phyloP scores from a whole-genome alignment of 2,113 vertebrate species.

The human region GRCh38 chr4:17797001-17797500 shows the following conservation, averaged over 20 bases:
- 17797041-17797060: background rate
- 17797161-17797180: background rate
- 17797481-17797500: background rate
- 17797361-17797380: constrained; percentile 15
- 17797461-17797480: background rate
- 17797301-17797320: background rate
- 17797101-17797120: background rate
- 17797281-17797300: background rate
- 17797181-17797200: background rate
- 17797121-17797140: background rate
- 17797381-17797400: background rate
- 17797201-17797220: background rate
- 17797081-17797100: background rate
- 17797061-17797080: background rate
- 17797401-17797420: background rate
- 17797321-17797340: background rate
- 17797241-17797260: background rate
- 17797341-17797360: constrained; percentile 20
- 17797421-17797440: background rate
- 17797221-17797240: background rate
- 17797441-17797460: background rate
- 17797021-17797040: background rate
- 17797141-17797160: background rate
- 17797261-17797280: background rate
- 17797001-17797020: background rate